Percentiles rank a stretch among this genome's conserved stretches.
phyloP scores from a whole-genome alignment of 2,797 vertebrate genomes.

The Simalia tracyae region DNA sequence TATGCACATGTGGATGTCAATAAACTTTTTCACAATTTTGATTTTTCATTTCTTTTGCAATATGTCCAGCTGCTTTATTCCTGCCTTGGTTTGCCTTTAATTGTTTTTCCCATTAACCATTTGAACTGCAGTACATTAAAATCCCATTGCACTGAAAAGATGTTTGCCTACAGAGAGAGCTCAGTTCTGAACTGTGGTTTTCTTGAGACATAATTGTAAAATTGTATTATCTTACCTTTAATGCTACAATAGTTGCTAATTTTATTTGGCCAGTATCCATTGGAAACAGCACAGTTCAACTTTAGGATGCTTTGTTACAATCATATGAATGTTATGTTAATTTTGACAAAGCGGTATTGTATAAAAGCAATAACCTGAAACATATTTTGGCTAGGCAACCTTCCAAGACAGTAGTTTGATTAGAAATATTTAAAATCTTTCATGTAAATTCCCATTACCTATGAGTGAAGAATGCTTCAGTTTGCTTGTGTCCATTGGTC shows the following conservation, averaged over 20 bases:
- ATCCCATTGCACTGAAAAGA: neutral
- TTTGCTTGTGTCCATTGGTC: slow-evolving; percentile 52
- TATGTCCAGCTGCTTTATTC: neutral
- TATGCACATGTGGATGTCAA: neutral
- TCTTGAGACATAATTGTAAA: slow-evolving; percentile 7
- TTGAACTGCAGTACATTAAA: neutral
- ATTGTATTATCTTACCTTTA: neutral
- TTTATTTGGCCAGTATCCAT: slow-evolving; percentile 15
- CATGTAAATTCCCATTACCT: slow-evolving; percentile 58
- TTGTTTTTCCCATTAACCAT: neutral
- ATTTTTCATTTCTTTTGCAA: slow-evolving; percentile 21
- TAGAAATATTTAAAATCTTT: slow-evolving; percentile 58
- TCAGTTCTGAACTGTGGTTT: neutral
- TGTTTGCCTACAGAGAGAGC: neutral
- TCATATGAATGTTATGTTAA: neutral
- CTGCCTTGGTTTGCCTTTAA: neutral
- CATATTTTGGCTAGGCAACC: slow-evolving; percentile 37
- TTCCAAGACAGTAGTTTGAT: slow-evolving; percentile 31
- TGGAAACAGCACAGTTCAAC: slow-evolving; percentile 23
- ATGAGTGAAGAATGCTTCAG: slow-evolving; percentile 59
- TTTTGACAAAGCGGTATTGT: neutral
- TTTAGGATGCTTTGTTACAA: slow-evolving; percentile 19
- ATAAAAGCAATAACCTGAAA: slow-evolving; percentile 2
- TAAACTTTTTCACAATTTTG: slow-evolving; percentile 21
- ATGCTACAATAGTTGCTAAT: neutral